These are phyloP conservation scores for Drosophila orosa DNA, from an alignment of 1,140 invertebrate species.

Conservation along the genomic window DNA sequence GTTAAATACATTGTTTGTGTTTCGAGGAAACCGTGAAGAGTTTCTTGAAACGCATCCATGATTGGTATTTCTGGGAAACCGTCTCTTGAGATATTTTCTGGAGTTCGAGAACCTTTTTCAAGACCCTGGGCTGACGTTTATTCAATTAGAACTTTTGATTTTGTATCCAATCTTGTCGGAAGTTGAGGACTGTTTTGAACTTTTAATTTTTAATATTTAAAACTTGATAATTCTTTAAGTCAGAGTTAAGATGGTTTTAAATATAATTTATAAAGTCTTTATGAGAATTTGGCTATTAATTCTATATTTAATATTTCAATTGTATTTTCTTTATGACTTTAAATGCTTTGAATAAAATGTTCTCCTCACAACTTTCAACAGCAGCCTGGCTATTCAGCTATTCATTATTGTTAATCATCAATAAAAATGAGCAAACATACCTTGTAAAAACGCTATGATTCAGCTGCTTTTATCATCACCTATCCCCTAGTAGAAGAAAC, in stretches of 20 bases:
- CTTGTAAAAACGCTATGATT: slow-evolving; percentile 34
- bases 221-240: background rate
- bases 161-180: background rate
- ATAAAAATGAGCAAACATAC: background rate
- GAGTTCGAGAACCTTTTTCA: background rate
- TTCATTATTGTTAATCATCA: slow-evolving; percentile 12
- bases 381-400: background rate
- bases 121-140: background rate
- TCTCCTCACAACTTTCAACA: background rate
- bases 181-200: background rate
- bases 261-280: background rate
- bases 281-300: too few relatives aligned
- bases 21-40: slow-evolving; percentile 2
- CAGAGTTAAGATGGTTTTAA: too few relatives aligned
- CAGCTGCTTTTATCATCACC: slow-evolving; percentile 3
- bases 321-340: background rate
- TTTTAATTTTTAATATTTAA: background rate
- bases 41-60: slow-evolving; percentile 19
- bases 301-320: background rate
- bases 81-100: background rate
- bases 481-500: slow-evolving; percentile 10
- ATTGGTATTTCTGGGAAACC: slow-evolving; percentile 22
- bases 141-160: slow-evolving; percentile 13
- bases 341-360: background rate
- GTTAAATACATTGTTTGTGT: slow-evolving; percentile 39